These are phyloP conservation scores for Parauchenoglanis punctatus DNA, from an alignment of 2,797 vertebrate genomes.

Conservation along the genomic window DNA sequence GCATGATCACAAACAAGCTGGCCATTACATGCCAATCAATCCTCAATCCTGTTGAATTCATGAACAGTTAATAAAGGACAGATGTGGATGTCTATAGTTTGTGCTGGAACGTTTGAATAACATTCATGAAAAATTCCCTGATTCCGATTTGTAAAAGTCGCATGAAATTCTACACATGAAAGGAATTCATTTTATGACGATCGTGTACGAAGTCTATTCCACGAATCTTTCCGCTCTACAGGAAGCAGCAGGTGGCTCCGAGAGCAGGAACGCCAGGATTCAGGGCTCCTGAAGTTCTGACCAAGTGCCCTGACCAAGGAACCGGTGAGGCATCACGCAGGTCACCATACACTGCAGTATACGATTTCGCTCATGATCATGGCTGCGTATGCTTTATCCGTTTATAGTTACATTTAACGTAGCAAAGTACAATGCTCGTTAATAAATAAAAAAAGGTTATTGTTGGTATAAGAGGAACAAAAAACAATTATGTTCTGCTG, in stretches of 20 bases:
- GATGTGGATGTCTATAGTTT: not conserved
- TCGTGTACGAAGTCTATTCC: not conserved
- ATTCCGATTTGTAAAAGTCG: not conserved
- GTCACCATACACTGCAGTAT: not conserved
- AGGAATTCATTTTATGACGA: not conserved
- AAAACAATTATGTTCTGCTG: too few species aligned
- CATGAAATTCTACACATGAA: not conserved
- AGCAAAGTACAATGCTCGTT: too few species aligned
- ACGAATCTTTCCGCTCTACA: slow-evolving; percentile 56
- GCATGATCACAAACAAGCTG: not conserved
- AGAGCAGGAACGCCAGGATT: slow-evolving; percentile 96
- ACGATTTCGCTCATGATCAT: not conserved
- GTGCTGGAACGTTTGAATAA: too few species aligned
- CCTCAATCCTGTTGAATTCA: too few species aligned
- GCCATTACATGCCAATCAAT: not conserved
- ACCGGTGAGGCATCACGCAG: slow-evolving; percentile 77
- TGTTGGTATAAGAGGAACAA: too few species aligned
- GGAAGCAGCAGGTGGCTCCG: slow-evolving; percentile 91
- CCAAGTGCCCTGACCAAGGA: slow-evolving; percentile 91
- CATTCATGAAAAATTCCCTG: not conserved
- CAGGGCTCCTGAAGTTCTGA: slow-evolving; percentile 94
- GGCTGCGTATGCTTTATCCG: not conserved
- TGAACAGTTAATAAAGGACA: not conserved
- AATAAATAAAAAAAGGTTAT: too few species aligned
- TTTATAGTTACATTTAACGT: not conserved